Evolutionary conservation across 92 coral and sea anemone species (phyloP).

Genomic region (Zoanthus solanderi): DNA sequence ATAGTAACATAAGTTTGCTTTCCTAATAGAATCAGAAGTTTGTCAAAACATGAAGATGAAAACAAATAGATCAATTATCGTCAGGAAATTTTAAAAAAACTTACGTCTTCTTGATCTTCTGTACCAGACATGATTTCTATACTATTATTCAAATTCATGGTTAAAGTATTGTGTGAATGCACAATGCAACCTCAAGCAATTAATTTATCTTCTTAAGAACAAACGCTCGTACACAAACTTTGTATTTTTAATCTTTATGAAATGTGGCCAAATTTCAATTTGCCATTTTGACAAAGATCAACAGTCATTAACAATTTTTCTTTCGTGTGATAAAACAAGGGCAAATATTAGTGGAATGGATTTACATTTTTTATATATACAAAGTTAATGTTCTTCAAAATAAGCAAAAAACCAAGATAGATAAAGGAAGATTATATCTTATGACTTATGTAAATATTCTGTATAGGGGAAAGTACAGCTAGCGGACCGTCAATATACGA

Average conservation of each 20-base stretch:
- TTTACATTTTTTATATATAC: neutral
- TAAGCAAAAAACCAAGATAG: neutral
- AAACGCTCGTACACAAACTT: neutral
- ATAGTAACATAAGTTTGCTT: slow-evolving; percentile 30
- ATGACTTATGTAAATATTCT: no score
- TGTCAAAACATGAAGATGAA: slow-evolving; percentile 31
- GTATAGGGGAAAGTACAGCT: no score
- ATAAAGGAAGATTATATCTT: no score
- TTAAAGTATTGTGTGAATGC: neutral
- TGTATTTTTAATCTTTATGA: neutral
- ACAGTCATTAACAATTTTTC: neutral
- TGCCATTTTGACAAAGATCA: neutral
- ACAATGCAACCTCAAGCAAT: neutral
- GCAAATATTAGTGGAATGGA: no score
- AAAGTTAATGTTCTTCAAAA: neutral
- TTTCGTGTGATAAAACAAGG: neutral
- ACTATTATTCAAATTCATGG: neutral
- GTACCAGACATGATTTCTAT: neutral
- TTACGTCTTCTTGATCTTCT: neutral
- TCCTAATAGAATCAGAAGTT: slow-evolving; percentile 1
- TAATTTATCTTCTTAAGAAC: neutral
- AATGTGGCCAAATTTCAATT: neutral
- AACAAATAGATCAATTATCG: slow-evolving; percentile 29
- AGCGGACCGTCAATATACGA: no score
- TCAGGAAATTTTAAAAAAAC: slow-evolving; percentile 26